These are phyloP conservation scores for Acrossocheilus wenchowensis DNA, from an alignment of 2,797 vertebrate genomes.

Conservation along the genomic window DNA sequence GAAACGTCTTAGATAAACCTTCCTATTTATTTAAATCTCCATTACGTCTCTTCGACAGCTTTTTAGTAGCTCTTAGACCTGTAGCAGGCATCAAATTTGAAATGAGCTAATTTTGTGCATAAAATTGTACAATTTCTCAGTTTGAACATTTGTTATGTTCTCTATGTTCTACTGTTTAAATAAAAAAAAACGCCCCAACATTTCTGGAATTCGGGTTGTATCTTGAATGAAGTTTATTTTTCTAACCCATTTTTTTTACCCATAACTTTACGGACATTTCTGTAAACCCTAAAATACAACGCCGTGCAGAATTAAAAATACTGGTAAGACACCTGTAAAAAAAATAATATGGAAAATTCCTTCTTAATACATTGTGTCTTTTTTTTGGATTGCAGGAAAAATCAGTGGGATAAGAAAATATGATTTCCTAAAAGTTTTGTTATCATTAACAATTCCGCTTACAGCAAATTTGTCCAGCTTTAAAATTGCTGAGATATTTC, in stretches of 20 bases:
- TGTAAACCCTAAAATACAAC: not conserved
- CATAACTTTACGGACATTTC: not conserved
- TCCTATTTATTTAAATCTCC: not conserved
- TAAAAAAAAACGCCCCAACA: too few species aligned
- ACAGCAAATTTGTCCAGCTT: not conserved
- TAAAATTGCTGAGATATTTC: not conserved
- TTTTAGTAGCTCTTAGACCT: too few species aligned
- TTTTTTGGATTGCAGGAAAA: not conserved
- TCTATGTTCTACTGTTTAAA: too few species aligned
- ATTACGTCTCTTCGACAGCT: not conserved
- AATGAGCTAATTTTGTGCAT: too few species aligned
- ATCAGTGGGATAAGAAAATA: not conserved
- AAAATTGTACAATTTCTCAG: too few species aligned
- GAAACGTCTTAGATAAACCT: not conserved
- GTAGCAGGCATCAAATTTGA: too few species aligned
- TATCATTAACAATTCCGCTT: not conserved
- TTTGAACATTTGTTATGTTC: too few species aligned
- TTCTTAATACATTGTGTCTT: not conserved
- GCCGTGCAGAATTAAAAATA: not conserved
- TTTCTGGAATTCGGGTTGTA: too few species aligned
- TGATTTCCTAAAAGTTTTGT: not conserved
- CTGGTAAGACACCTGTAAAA: not conserved
- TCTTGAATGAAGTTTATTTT: not conserved
- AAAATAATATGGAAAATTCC: not conserved
- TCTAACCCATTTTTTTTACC: not conserved